Percentiles rank a stretch among this genome's conserved stretches.
These are phyloP conservation scores for Tetranychus urticae DNA, from an alignment of 1,140 invertebrate genomes.

Conservation along the genomic window DNA sequence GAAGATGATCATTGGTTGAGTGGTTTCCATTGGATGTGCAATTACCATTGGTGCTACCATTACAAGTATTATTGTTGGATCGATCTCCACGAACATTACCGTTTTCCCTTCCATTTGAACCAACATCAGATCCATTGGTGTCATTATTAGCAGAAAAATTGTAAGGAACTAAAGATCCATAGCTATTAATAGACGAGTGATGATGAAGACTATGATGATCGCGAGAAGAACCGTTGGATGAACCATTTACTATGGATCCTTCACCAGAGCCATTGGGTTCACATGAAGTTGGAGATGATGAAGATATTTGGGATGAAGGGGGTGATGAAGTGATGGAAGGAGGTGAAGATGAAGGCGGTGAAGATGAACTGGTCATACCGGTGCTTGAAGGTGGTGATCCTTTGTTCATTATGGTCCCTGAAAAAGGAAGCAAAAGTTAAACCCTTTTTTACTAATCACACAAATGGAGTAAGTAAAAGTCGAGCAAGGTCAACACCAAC, in stretches of 20 bases:
- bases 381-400: background rate
- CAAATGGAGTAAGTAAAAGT: background rate
- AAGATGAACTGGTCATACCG: conserved; percentile 1
- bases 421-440: background rate
- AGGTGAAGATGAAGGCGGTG: conserved; percentile 3
- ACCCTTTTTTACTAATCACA: background rate
- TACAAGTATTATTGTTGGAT: background rate
- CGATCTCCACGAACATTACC: background rate
- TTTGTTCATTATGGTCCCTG: background rate
- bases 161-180: background rate
- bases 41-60: background rate
- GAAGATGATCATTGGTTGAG: too few species aligned
- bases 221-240: background rate
- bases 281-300: conserved; percentile 5
- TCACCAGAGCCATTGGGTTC: background rate
- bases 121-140: background rate
- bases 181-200: background rate
- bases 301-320: conserved; percentile 8
- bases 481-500: too few species aligned
- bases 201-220: background rate
- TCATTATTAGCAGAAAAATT: background rate
- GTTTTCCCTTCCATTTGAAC: background rate
- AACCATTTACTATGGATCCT: background rate
- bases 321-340: background rate
- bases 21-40: background rate